Conservation (phyloP, 2,797 vertebrate genomes). For the Pangasius djambal region DNA sequence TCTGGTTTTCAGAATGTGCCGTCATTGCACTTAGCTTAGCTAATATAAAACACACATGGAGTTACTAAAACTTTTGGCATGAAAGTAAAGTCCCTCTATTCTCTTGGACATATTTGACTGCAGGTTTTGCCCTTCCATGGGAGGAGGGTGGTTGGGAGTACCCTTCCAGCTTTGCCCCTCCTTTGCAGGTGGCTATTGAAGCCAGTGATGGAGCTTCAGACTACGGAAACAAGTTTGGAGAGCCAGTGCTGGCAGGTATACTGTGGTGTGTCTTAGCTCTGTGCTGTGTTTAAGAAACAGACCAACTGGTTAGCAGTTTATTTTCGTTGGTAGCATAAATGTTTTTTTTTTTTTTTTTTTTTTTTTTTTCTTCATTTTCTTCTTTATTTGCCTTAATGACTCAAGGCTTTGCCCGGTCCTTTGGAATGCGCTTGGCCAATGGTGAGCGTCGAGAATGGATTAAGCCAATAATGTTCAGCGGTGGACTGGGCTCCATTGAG, state of each 20-base stretch:
- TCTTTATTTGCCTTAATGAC: not conserved
- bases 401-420: conserved; percentile 91
- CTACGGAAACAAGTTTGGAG: conserved; percentile 95
- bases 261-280: not conserved
- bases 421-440: conserved; percentile 80
- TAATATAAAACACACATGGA: not conserved
- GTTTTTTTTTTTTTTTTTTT: not conserved
- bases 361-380: not conserved
- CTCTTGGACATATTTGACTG: not conserved
- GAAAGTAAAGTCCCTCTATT: not conserved
- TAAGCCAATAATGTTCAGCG: conserved; percentile 95
- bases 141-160: conserved; percentile 83
- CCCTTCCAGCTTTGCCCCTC: conserved; percentile 83
- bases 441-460: conserved; percentile 90
- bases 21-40: not conserved
- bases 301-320: not conserved
- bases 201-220: conserved; percentile 92
- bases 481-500: conserved; percentile 88
- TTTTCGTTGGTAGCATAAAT: not conserved
- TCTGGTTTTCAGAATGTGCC: not conserved
- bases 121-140: conserved; percentile 88
- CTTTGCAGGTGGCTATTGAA: conserved; percentile 87
- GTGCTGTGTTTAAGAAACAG: not conserved
- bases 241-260: conserved; percentile 86
- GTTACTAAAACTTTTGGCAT: not conserved